Evolutionary conservation across 2,888 invertebrate genomes (phyloP).

Genomic region (Steinernema carpocapsae): DNA sequence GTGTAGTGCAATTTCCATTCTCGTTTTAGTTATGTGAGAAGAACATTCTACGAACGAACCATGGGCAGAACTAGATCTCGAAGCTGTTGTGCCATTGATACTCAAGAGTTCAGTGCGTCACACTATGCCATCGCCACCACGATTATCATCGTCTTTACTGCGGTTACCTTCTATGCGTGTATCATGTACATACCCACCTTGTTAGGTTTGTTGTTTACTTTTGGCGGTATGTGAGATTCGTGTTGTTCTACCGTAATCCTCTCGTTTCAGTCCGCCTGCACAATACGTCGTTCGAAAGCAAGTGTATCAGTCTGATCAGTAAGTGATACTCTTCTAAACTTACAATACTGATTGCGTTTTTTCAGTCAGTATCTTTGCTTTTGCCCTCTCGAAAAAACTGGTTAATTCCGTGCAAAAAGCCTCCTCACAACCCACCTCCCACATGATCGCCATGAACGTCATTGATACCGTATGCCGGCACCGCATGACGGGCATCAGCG

Average conservation of each 20-base stretch:
- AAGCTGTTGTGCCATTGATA: slow-evolving; percentile 14
- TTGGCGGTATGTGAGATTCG: background rate
- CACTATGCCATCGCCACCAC: slow-evolving; percentile 20
- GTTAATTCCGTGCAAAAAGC: background rate
- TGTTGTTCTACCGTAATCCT: background rate
- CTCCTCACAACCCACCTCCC: background rate
- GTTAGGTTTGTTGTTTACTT: background rate
- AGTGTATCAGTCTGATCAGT: background rate
- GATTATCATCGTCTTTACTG: background rate
- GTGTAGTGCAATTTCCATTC: too few relatives aligned
- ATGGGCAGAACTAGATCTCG: slow-evolving; percentile 17
- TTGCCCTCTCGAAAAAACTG: background rate
- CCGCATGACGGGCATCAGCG: slow-evolving; percentile 27
- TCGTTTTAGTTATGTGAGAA: too few relatives aligned
- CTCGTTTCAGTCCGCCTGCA: background rate
- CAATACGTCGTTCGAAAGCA: background rate
- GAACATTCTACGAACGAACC: too few relatives aligned
- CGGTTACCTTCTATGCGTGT: background rate
- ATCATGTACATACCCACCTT: background rate
- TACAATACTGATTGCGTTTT: background rate
- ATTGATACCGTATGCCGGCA: slow-evolving; percentile 18
- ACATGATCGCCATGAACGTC: slow-evolving; percentile 16
- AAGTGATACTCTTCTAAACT: background rate
- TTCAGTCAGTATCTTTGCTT: background rate
- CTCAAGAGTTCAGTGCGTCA: slow-evolving; percentile 11